Evolutionary conservation across 64 coral and sea anemone species (phyloP), one percentile per base, ranked within the genome.

Genomic region (Pocillopora verrucosa): DNA sequence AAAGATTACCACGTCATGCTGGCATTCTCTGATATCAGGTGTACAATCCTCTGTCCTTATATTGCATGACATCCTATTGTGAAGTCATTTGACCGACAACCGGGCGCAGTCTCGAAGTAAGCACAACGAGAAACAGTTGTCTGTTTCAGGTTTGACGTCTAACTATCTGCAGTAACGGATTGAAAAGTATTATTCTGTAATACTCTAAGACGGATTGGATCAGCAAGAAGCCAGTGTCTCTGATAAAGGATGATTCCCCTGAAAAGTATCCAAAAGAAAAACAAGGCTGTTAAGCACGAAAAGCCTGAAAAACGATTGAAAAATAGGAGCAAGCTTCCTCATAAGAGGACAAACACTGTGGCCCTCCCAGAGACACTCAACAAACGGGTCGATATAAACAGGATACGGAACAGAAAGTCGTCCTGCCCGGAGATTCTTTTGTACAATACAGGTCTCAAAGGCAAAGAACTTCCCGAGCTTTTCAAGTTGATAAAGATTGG

Each of bases 391-490:
- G 82, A 85, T 85, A 36, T 85, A 38, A 56, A 22, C 20, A 65
- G 82, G 19, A 37, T 85, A 22, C 82, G 92, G 51, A 93, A 69
- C 38, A 74, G 92, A 75, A 93, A 93, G n/a, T 73, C 92, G 14
- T 93, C 92, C 36, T 93, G 92, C 45, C 92, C 92, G 19, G 92
- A 93, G 78, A 84, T 93, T 68, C 92, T 93, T 13, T 79, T 93
- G 10, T 80, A 77, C 45, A 76, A 88, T 35, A 93, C 70, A 63
- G 92, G 88, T 11, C 86, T 93, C 17, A 80, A 83, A 1, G 88
- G 79, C 57, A 93, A 93, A 64, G 65, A 89, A 59, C 80, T 93
- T 25, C 79, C 88, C 14, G 92, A 89, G 56, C 82, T 93, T 24
- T 64, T 93, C 5, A 93, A 93, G 69, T 37, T 93, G 63, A 88